Base-by-base conservation (phyloP, 2,888 invertebrate genomes). In the Drosophila meridionalis region DNA sequence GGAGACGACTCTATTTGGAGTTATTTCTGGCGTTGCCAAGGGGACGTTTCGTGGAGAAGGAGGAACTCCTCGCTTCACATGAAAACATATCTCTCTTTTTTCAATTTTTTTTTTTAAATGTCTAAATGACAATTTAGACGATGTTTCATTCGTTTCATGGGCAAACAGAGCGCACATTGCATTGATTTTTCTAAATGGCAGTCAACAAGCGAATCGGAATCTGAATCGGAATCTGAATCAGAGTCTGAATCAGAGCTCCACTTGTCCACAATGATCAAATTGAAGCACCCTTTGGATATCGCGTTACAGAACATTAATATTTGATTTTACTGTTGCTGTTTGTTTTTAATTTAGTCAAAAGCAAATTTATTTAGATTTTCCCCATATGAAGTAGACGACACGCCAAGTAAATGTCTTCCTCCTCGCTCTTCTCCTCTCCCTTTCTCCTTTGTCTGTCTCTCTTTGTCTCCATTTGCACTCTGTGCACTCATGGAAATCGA, bases 321-420 rank as follows among this genome's bases (percentile, higher is more conserved):
- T 90, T 91, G 89, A 91, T 78, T 90, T 88, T 76, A 76, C 78
- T 90, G 88, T 87, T 76, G 78, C 77, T 90, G 90, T 87, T 87
- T 87, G 89, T 80, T 89, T 87, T 87, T 90, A 81, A 87, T 90
- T 89, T 87, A 61, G 76, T 81, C 78, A 38, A 90, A 73, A 78
- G 89, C 82, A 78, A 86, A 89, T 87, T 77, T 90, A 76, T 81
- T 77, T 82, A 76, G 83, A 81, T 67, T 68, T 60, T 64, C 63
- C 75, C 69, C 65, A 64, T 50, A 69, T 38, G 55, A 55, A 28
- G 56, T n/a, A 83, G 56, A 71, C 55, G 38, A 48, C 53, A 43
- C 64, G 58, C 73, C 69, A 71, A 76, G 63, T 45, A 50, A 59
- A 28, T 52, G 20, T 26, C 36, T 52, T 9, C 50, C 32, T 5